A percentile compares a stretch with the other conserved stretches of the same genome.
phyloP scores from a whole-genome alignment of 2,797 vertebrate genomes.

The Mastacembelus armatus region DNA sequence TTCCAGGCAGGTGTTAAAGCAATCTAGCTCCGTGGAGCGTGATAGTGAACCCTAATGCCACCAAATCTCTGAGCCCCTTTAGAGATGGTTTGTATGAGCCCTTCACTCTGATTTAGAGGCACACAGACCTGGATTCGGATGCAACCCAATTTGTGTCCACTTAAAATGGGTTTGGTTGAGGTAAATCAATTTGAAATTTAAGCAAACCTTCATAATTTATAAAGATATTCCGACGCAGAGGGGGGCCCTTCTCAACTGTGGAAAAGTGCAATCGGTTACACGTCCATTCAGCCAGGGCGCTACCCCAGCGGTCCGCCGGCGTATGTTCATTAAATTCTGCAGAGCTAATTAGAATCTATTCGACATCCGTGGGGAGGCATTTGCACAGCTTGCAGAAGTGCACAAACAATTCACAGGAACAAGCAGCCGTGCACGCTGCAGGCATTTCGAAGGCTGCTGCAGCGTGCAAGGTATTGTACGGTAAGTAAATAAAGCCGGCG shows the following conservation, averaged over 20 bases:
- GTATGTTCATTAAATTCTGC: constrained; percentile 77
- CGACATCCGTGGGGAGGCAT: constrained; percentile 70
- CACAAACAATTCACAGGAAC: constrained; percentile 64
- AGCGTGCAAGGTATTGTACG: constrained; percentile 2
- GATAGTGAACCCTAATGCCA: background rate
- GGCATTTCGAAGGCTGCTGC: constrained; percentile 18
- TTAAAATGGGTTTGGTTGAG: too few species aligned
- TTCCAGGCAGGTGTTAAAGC: constrained; percentile 2
- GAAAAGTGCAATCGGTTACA: constrained; percentile 70
- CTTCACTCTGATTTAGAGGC: background rate
- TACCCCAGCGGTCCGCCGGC: constrained; percentile 64
- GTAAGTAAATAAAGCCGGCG: constrained; percentile 39
- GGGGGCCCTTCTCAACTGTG: constrained; percentile 54
- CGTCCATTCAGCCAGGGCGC: constrained; percentile 54
- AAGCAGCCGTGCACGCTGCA: constrained; percentile 49
- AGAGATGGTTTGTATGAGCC: background rate
- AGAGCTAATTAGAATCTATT: constrained; percentile 79
- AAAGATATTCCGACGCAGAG: constrained; percentile 34
- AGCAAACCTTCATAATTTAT: too few species aligned
- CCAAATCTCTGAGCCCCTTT: background rate
- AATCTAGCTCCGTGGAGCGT: background rate
- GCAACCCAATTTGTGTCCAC: too few species aligned
- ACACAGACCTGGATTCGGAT: background rate
- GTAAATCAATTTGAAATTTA: too few species aligned
- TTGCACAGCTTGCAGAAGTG: constrained; percentile 71